phyloP scores from a whole-genome alignment of 2,888 invertebrate species.

The Pyrocoelia pectoralis region DNA sequence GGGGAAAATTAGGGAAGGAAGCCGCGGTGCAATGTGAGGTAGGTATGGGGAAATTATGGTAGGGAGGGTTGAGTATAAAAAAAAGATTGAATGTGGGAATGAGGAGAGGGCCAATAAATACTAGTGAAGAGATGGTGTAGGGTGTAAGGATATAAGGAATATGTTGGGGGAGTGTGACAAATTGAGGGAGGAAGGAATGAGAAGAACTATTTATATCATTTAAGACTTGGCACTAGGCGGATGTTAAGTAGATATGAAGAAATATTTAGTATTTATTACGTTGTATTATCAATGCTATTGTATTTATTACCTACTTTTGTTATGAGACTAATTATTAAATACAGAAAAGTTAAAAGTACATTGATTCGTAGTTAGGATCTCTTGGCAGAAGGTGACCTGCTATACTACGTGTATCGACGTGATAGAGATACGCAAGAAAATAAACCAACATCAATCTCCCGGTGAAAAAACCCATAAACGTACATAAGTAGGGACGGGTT shows the following conservation, averaged over 20 bases:
- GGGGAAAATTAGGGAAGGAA: no score
- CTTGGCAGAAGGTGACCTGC: constrained; percentile 36
- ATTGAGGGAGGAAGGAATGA: no score
- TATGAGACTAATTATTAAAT: no score
- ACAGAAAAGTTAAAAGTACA: not conserved
- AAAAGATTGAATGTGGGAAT: no score
- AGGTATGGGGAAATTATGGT: no score
- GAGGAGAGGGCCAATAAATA: no score
- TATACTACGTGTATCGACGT: constrained; percentile 50
- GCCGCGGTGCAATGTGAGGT: no score
- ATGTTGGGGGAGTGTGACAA: no score
- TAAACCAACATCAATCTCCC: constrained; percentile 54
- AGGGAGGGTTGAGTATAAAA: no score
- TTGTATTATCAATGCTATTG: not conserved
- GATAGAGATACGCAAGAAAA: constrained; percentile 53
- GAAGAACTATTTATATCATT: no score
- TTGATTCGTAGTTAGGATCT: constrained; percentile 17
- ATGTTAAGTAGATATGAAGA: not conserved
- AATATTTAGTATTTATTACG: constrained; percentile 7
- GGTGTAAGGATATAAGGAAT: no score
- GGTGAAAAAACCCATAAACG: constrained; percentile 48
- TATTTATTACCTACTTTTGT: constrained; percentile 12
- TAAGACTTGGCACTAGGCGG: not conserved
- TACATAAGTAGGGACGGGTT: constrained; percentile 41
- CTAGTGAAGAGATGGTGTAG: no score